Conservation (phyloP, 2,113 vertebrate genomes). For the Atlantisia rogersi region DNA sequence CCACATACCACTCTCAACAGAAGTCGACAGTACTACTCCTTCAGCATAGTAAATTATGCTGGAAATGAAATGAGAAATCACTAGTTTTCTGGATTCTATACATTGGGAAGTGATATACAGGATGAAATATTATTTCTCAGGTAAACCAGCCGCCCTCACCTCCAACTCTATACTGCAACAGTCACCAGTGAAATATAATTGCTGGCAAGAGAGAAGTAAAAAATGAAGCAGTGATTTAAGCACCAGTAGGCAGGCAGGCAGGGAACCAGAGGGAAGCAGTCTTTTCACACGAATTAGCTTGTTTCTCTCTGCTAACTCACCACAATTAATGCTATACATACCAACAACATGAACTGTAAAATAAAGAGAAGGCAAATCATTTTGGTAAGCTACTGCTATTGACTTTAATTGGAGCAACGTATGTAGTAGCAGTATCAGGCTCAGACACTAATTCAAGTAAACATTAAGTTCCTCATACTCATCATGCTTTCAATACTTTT, state of each 20-base stretch:
- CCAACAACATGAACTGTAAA: neutral
- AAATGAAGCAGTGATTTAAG: conserved; percentile 58
- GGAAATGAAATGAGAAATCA: conserved; percentile 67
- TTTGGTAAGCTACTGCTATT: neutral
- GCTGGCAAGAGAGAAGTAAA: conserved; percentile 46
- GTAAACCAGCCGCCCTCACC: conserved; percentile 2
- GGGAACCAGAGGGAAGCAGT: neutral
- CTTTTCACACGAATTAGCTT: conserved; percentile 2
- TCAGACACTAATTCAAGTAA: neutral
- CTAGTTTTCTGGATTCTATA: conserved; percentile 55
- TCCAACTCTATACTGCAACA: conserved; percentile 26
- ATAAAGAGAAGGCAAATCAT: neutral
- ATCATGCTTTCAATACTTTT: neutral
- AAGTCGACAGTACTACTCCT: conserved; percentile 18
- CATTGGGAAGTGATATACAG: conserved; percentile 57
- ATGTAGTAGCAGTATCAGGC: neutral
- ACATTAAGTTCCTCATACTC: neutral
- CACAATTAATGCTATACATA: neutral
- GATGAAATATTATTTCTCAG: conserved; percentile 39
- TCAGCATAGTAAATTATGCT: conserved; percentile 31
- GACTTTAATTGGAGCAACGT: neutral
- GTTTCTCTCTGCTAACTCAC: neutral
- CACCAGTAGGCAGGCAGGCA: neutral
- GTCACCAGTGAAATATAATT: conserved; percentile 60
- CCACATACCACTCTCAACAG: conserved; percentile 14